These are phyloP conservation scores for Phyllotis vaccarum DNA, from an alignment of 2,797 vertebrate species.

Conservation along the genomic window DNA sequence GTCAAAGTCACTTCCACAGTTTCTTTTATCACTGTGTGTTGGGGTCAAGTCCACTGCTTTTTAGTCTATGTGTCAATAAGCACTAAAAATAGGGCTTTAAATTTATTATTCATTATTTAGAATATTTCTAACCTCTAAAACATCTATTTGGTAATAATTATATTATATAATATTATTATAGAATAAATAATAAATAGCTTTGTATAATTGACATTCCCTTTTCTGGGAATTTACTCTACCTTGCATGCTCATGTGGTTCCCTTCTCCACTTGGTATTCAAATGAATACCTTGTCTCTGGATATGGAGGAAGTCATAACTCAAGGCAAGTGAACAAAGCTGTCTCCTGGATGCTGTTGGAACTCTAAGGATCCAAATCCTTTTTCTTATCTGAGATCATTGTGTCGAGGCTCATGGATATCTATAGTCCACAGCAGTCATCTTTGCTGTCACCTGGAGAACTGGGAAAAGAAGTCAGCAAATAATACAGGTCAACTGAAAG, in stretches of 20 bases:
- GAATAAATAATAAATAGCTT: background rate
- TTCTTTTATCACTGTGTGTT: background rate
- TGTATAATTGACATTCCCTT: background rate
- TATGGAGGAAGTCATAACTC: background rate
- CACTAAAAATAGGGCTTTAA: background rate
- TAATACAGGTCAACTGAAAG: background rate
- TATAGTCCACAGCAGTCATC: background rate
- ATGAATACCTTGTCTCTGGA: background rate
- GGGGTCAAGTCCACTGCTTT: background rate
- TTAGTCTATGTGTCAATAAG: background rate
- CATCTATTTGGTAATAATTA: background rate
- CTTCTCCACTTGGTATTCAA: background rate
- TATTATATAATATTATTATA: background rate
- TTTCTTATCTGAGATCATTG: conserved; percentile 10
- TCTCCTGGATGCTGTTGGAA: background rate
- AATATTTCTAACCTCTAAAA: background rate
- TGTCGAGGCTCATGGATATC: background rate
- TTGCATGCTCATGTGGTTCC: background rate
- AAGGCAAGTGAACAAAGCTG: background rate
- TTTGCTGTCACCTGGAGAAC: background rate
- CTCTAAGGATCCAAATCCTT: background rate
- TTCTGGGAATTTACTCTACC: background rate
- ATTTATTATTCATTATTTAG: background rate
- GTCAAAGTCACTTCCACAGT: background rate
- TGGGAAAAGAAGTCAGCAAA: conserved; percentile 20